Conservation (phyloP, 2,797 vertebrate genomes). For the Neomorphus geoffroyi region DNA sequence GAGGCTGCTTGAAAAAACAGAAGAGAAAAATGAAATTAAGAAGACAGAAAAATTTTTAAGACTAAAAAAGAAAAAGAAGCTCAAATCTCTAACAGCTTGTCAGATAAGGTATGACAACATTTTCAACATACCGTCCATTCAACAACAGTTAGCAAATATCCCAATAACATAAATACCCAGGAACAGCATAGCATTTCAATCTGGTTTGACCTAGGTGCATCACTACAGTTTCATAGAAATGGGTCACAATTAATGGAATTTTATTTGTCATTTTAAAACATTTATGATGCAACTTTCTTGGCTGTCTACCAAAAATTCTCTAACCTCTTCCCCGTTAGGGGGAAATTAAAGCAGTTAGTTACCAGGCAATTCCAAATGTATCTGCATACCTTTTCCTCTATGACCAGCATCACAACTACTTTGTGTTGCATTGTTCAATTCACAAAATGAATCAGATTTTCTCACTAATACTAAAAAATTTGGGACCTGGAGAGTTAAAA, state of each 20-base stretch:
- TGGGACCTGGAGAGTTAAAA: not conserved
- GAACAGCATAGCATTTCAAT: not conserved
- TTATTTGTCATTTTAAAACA: constrained; percentile 2
- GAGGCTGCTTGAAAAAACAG: not conserved
- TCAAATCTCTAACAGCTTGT: not conserved
- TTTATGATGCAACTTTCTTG: not conserved
- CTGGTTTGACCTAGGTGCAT: not conserved
- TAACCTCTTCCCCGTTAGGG: not conserved
- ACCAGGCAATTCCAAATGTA: not conserved
- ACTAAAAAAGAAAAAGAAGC: not conserved
- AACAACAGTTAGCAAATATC: not conserved
- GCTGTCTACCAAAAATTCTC: not conserved
- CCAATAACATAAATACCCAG: not conserved
- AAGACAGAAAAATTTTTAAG: not conserved
- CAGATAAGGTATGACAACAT: not conserved
- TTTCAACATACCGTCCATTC: not conserved
- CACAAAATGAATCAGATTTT: not conserved
- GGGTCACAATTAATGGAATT: not conserved
- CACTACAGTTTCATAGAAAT: not conserved
- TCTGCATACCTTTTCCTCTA: not conserved
- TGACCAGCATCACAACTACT: not conserved
- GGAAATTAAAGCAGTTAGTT: not conserved
- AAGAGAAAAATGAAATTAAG: not conserved
- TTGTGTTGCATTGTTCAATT: not conserved
- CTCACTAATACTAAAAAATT: not conserved